Evolutionary conservation across 2,888 invertebrate species (phyloP).

Genomic region (Ichneumoninae sp.): DNA sequence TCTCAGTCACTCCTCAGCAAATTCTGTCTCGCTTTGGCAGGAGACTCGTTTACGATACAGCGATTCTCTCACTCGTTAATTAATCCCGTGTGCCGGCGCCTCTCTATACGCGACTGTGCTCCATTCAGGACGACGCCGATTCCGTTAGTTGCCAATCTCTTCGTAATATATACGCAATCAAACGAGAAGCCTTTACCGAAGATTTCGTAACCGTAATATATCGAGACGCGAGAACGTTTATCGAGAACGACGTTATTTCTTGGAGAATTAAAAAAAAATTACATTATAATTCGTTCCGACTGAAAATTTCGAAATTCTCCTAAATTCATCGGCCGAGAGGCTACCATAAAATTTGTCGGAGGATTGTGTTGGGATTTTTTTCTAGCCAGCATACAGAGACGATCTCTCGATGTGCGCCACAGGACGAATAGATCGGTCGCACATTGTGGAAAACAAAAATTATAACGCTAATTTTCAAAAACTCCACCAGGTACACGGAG

Average conservation of each 20-base stretch:
- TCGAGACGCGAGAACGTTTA: neutral
- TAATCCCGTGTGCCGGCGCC: slow-evolving; percentile 48
- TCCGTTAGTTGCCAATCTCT: slow-evolving; percentile 56
- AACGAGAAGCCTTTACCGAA: slow-evolving; percentile 21
- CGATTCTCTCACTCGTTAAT: slow-evolving; percentile 47
- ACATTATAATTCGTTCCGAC: neutral
- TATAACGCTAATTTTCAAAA: neutral
- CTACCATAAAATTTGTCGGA: neutral
- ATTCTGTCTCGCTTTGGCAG: slow-evolving; percentile 38
- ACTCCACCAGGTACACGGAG: too few relatives aligned
- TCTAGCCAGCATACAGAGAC: neutral
- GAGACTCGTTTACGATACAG: slow-evolving; percentile 56
- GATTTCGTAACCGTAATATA: slow-evolving; percentile 9
- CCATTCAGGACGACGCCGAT: slow-evolving; percentile 49
- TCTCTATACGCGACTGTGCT: slow-evolving; percentile 22
- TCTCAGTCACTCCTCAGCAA: slow-evolving; percentile 27
- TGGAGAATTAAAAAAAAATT: neutral
- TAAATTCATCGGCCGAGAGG: neutral
- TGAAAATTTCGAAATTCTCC: neutral
- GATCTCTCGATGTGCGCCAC: neutral
- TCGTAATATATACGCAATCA: slow-evolving; percentile 23
- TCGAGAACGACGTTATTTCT: neutral
- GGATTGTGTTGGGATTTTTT: neutral
- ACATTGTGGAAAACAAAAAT: neutral
- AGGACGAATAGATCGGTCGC: neutral